Evolutionary conservation across 2,113 vertebrate genomes (phyloP).

Genomic region (Anolis sagrei): DNA sequence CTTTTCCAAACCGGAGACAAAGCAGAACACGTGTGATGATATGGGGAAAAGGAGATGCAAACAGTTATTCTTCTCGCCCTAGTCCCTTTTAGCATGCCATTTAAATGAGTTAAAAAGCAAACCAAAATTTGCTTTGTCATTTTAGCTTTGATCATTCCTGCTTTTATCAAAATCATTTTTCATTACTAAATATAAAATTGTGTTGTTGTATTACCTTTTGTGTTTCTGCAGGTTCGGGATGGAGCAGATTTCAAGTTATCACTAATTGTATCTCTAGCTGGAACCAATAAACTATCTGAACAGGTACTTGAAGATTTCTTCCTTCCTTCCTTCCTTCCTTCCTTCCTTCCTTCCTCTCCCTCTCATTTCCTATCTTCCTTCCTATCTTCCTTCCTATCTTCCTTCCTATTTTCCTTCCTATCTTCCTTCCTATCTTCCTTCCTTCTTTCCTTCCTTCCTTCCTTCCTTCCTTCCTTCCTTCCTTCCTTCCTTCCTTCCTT

Average conservation of each 20-base stretch:
- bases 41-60: neutral
- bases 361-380: too few relatives aligned
- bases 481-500: too few relatives aligned
- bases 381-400: neutral
- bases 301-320: neutral
- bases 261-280: neutral
- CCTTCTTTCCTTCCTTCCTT: neutral
- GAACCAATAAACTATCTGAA: neutral
- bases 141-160: constrained; percentile 8
- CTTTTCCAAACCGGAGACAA: constrained; percentile 79
- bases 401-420: too few relatives aligned
- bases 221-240: constrained; percentile 12
- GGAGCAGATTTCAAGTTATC: neutral
- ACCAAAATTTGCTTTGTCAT: neutral
- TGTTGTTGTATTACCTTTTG: neutral
- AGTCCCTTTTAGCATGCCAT: constrained; percentile 58
- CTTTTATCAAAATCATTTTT: constrained; percentile 41
- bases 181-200: neutral
- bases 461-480: too few relatives aligned
- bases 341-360: too few relatives aligned
- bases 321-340: neutral
- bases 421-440: too few relatives aligned
- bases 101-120: neutral
- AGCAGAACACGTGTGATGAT: constrained; percentile 74
- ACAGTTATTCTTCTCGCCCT: constrained; percentile 66